A percentile compares a stretch with the other conserved stretches of the same genome.
phyloP scores from a whole-genome alignment of 2,113 vertebrate species.

The Cephalopholis sonnerati region DNA sequence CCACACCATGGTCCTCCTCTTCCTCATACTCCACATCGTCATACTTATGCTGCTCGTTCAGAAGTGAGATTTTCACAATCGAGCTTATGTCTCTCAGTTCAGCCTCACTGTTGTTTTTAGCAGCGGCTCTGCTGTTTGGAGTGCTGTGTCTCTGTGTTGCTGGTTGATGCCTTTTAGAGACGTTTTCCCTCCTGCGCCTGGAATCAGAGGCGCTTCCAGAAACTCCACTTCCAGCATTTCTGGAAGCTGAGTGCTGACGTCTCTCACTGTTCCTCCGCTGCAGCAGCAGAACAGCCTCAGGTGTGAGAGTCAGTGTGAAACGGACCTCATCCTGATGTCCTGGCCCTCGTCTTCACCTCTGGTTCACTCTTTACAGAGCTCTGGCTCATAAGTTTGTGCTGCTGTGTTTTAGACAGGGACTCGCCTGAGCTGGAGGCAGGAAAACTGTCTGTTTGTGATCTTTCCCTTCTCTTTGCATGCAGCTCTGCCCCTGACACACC shows the following conservation, averaged over 20 bases:
- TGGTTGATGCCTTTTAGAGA: slow-evolving; percentile 45
- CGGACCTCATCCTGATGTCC: slow-evolving; percentile 49
- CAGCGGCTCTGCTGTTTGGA: slow-evolving; percentile 11
- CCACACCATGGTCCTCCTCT: slow-evolving; percentile 73
- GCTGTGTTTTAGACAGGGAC: slow-evolving; percentile 44
- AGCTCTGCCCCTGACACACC: slow-evolving; percentile 31
- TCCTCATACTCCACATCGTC: slow-evolving; percentile 92
- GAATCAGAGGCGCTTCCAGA: slow-evolving; percentile 36
- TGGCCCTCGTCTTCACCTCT: slow-evolving; percentile 32
- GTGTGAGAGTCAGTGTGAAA: slow-evolving; percentile 86
- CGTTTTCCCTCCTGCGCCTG: slow-evolving; percentile 55
- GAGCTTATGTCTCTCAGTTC: slow-evolving; percentile 72
- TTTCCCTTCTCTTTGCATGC: slow-evolving; percentile 57
- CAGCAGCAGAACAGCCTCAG: slow-evolving; percentile 86
- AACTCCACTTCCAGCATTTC: slow-evolving; percentile 7
- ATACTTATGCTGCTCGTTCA: slow-evolving; percentile 88
- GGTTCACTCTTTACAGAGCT: slow-evolving; percentile 28
- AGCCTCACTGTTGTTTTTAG: neutral
- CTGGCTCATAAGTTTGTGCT: slow-evolving; percentile 5
- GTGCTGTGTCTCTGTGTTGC: slow-evolving; percentile 19
- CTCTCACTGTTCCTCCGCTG: slow-evolving; percentile 85
- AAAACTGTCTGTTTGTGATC: slow-evolving; percentile 29
- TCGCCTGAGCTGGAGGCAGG: slow-evolving; percentile 59
- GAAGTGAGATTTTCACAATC: slow-evolving; percentile 86
- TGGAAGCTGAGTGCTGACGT: slow-evolving; percentile 56